Base-by-base conservation (phyloP, 2,888 invertebrate genomes). In the Geophilus truncorum region DNA sequence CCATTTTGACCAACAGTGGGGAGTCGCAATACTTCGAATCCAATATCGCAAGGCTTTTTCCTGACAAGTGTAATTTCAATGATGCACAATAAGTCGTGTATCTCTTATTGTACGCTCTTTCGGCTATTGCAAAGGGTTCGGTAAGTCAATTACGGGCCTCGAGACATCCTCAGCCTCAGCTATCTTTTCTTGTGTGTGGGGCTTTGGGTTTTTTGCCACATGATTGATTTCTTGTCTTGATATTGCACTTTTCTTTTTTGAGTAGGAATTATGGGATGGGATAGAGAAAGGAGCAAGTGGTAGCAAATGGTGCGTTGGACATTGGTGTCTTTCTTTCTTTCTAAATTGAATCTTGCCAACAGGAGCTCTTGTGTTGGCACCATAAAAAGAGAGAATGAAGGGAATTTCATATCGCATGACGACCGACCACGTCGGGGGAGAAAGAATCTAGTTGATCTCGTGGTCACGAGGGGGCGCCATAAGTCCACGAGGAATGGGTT, bases 191-290 rank as follows among this genome's bases (percentile, higher is more conserved):
- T 25, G 9, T 62, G 9, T 25, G 9, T 62, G 9, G 32, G 32
- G 32, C 25, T 62, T 25, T 1, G 10, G 18, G 5, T 45, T 45
- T 45, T 45, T 45, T 45, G 23, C 25, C 23, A 62, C 25, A 62
- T 62, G 62, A 62, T 62, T 62, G 62, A 62, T 62, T 62, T 62
- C 62, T 62, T 62, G 62, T 62, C 62, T 62, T 62, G 62, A 62
- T 62, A 62, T 62, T 62, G 62, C 62, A 25, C 62, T 62, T 62
- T 62, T 62, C 62, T 57, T 62, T 62, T 62, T 62, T 62, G 62
- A 62, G 62, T 62, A 62, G 62, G 23, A 62, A 62, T 62, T 62
- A 62, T 62, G 62, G 62, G 62, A 25, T 62, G 25, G 62, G 25
- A 62, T 23, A 62, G 62, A 28, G 62, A 62, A 28, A 62, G 23